Evolutionary conservation across 2,888 invertebrate genomes (phyloP), one percentile per base, ranked within the genome.

Genomic region (Listrodromus nycthemerus): DNA sequence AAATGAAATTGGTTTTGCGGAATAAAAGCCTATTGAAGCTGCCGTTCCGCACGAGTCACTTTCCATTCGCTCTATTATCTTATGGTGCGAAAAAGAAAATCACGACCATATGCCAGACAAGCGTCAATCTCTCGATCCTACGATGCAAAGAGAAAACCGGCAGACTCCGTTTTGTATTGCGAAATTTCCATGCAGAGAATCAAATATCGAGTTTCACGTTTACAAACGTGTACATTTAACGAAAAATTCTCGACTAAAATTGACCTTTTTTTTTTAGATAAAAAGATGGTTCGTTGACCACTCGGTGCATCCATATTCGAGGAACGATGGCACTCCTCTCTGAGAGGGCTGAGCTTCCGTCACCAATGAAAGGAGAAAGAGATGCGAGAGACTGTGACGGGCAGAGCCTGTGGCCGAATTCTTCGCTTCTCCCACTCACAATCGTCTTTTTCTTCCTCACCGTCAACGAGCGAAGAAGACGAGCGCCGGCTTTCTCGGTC

Each of bases 401-500:
- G 70, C 48, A 61, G 82, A 45, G 55, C 75, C 69, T 80, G 84
- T 90, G 90, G 89, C 89, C 89, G 90, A 89, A 89, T 90, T 90
- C 88, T 83, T 87, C 84, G 83, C 86, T 86, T 55, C 86, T 86
- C 86, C 82, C 74, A 70, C 71, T 66, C 66, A 33, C 66, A 63
- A 55, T 55, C 21, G 55, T 55, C 21, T 55, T 82, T 86, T 85
- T 85, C 87, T 88, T 89, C 89, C 70, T 81, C 80, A 48, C 65
- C 70, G 69, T 41, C 63, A 33, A 63, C 52, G 55, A 55, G 19
- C 55, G 41, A 65, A 50, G 65, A 71, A 50, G 52, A 66, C 66
- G 80, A 74, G 85, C 81, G 85, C 88, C 88, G 86, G 88, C 89
- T 92, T 91, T 92, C 92, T 92, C 92, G 92, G 92, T 92, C 92